Conservation (phyloP, 2,113 vertebrate genomes). For the Ctenodactylus gundi region DNA sequence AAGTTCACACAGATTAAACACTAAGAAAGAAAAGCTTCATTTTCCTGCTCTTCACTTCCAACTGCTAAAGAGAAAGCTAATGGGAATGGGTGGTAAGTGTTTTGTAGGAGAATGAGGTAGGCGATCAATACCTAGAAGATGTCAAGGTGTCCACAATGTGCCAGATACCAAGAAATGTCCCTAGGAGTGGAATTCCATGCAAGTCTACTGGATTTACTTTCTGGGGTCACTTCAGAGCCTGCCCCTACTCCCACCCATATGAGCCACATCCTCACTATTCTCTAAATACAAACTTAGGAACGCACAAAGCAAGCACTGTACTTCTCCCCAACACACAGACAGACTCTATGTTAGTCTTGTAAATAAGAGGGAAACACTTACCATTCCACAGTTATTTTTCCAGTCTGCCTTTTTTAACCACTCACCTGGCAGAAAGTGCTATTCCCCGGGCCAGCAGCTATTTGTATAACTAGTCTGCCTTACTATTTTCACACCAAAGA, state of each 20-base stretch:
- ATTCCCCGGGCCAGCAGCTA: constrained; percentile 46
- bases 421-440: constrained; percentile 61
- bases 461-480: constrained; percentile 52
- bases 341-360: constrained; percentile 44
- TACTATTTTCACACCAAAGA: constrained; percentile 50
- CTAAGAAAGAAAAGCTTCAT: neutral
- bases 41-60: neutral
- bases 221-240: neutral
- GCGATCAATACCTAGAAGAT: neutral
- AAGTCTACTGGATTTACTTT: constrained; percentile 26
- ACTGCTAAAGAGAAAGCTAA: neutral
- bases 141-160: neutral
- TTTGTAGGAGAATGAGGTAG: neutral
- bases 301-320: constrained; percentile 58
- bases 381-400: constrained; percentile 54
- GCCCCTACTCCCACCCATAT: neutral
- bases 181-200: neutral
- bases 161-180: neutral
- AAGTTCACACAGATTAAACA: constrained; percentile 13
- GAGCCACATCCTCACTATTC: constrained; percentile 12
- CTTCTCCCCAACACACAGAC: constrained; percentile 4
- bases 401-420: constrained; percentile 57
- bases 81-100: neutral
- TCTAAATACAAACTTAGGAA: neutral
- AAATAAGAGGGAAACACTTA: constrained; percentile 41